A percentile compares a stretch with the other conserved stretches of the same genome.
These are phyloP conservation scores for Dolichallabes microphthalmus DNA, from an alignment of 2,113 vertebrate species.

Conservation along the genomic window DNA sequence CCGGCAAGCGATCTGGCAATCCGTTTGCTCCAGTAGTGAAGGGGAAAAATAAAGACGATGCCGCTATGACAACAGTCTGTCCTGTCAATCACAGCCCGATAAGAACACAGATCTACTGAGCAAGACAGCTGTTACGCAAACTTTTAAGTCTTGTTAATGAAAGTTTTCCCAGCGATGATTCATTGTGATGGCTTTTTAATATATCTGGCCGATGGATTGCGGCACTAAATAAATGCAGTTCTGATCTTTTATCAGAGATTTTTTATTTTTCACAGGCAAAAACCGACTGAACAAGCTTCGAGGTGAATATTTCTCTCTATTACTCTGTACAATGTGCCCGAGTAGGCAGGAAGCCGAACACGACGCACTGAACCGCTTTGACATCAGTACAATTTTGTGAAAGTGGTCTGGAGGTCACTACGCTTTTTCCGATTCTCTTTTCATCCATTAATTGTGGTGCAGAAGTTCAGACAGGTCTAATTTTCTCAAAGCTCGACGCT, in stretches of 20 bases:
- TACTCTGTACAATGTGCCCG: background rate
- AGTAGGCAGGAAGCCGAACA: background rate
- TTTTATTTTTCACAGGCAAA: background rate
- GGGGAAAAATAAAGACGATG: background rate
- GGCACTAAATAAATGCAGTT: background rate
- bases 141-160: background rate
- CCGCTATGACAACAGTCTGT: constrained; percentile 25
- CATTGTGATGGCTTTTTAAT: background rate
- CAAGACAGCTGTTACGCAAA: constrained; percentile 5
- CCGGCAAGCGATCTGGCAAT: constrained; percentile 1
- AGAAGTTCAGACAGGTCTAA: constrained; percentile 20
- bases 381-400: background rate
- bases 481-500: background rate
- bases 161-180: constrained; percentile 1
- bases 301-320: background rate
- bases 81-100: constrained; percentile 2
- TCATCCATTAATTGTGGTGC: constrained; percentile 6
- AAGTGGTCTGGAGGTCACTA: background rate
- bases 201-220: no score
- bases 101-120: background rate
- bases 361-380: background rate
- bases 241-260: background rate
- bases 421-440: background rate
- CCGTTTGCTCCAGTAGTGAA: background rate
- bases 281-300: background rate